Conservation (phyloP, 2,888 invertebrate species). For the Pterostichus niger region DNA sequence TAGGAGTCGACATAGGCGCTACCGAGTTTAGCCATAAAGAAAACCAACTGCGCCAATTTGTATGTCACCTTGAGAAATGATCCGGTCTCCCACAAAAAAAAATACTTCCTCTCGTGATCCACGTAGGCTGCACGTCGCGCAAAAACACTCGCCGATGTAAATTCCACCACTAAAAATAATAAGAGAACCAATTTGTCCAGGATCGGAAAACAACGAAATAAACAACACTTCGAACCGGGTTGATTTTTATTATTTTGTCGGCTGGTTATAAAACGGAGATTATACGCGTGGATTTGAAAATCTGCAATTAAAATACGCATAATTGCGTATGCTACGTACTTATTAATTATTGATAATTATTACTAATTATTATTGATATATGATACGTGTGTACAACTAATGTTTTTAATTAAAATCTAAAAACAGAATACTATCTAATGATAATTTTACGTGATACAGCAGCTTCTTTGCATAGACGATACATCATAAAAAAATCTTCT, state of each 20-base stretch:
- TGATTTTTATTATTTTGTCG: slow-evolving; percentile 26
- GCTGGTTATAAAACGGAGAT: slow-evolving; percentile 20
- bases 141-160: slow-evolving; percentile 23
- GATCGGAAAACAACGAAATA: slow-evolving; percentile 33
- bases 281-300: slow-evolving; percentile 12
- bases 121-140: slow-evolving; percentile 34
- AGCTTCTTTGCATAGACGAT: background rate
- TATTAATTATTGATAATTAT: slow-evolving; percentile 32
- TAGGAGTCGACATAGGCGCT: slow-evolving; percentile 28
- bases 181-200: slow-evolving; percentile 50
- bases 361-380: slow-evolving; percentile 42
- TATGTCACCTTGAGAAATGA: slow-evolving; percentile 47
- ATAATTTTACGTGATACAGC: background rate
- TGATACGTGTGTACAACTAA: background rate
- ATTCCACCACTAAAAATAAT: slow-evolving; percentile 46
- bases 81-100: background rate
- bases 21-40: slow-evolving; percentile 31
- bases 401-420: slow-evolving; percentile 12
- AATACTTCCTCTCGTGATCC: slow-evolving; percentile 17
- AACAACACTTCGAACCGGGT: background rate
- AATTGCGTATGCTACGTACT: slow-evolving; percentile 34
- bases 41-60: slow-evolving; percentile 39
- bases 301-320: slow-evolving; percentile 45
- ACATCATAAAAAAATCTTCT: no score
- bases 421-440: background rate